Percentiles rank a stretch among this genome's conserved stretches.
Evolutionary conservation across 2,797 vertebrate species (phyloP).

Genomic region (Poeciliopsis gracilis): DNA sequence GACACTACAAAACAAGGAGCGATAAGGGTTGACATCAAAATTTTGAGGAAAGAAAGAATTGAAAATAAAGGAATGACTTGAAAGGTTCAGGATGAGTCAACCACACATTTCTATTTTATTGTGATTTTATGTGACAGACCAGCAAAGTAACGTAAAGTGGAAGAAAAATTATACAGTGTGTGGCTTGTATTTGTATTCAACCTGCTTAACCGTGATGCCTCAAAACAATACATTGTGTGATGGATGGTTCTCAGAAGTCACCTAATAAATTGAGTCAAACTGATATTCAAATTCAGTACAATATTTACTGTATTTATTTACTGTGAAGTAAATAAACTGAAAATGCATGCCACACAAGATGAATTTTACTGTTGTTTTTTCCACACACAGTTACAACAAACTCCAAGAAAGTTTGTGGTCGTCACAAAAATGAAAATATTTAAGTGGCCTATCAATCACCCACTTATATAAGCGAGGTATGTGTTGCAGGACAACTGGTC

Average conservation of each 20-base stretch:
- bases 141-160: not conserved
- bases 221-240: not conserved
- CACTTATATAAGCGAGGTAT: not conserved
- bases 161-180: not conserved
- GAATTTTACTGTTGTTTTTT: not conserved
- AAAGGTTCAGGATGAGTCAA: not conserved
- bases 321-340: not conserved
- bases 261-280: not conserved
- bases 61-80: not conserved
- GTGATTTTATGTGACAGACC: not conserved
- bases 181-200: not conserved
- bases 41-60: not conserved
- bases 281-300: not conserved
- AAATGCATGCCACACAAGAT: not conserved
- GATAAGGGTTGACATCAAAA: slow-evolving; percentile 13
- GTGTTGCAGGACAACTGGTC: not conserved
- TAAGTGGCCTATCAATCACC: not conserved
- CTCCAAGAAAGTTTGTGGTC: not conserved
- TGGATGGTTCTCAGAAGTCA: not conserved
- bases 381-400: not conserved
- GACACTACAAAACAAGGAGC: slow-evolving; percentile 34
- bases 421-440: not conserved
- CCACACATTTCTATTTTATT: not conserved
- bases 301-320: too few species aligned
- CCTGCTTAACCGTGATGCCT: not conserved